Percentiles rank a stretch among this genome's conserved stretches.
phyloP scores from a whole-genome alignment of 1,140 invertebrate species.

The Drepana arcuata region DNA sequence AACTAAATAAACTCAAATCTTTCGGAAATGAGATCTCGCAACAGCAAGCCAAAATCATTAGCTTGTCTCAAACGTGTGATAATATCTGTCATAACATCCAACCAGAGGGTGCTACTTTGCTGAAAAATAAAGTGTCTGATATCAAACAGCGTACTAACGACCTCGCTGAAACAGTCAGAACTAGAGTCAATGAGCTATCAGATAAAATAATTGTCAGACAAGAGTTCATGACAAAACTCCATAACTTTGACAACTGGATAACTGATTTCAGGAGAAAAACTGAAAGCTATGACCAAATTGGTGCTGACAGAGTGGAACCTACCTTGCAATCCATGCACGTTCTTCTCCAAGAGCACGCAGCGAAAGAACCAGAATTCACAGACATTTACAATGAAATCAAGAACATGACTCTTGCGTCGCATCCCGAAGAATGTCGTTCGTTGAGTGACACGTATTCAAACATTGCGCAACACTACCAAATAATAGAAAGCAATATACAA shows the following conservation, averaged over 20 bases:
- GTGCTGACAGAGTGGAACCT: constrained; percentile 83
- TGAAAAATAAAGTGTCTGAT: constrained; percentile 81
- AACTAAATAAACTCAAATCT: constrained; percentile 80
- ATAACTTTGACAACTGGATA: constrained; percentile 89
- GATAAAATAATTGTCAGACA: constrained; percentile 85
- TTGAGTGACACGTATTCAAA: constrained; percentile 82
- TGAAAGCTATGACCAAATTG: constrained; percentile 84
- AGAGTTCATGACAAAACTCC: constrained; percentile 87
- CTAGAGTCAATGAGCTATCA: constrained; percentile 83
- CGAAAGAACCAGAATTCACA: constrained; percentile 82
- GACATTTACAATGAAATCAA: constrained; percentile 88
- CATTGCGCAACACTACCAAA: constrained; percentile 83
- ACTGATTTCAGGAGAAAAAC: constrained; percentile 82
- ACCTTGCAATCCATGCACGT: constrained; percentile 85
- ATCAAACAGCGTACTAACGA: constrained; percentile 81
- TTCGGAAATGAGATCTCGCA: constrained; percentile 87
- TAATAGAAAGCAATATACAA: constrained; percentile 81
- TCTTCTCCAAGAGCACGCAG: constrained; percentile 84
- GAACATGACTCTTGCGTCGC: constrained; percentile 78
- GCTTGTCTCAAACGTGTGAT: constrained; percentile 84
- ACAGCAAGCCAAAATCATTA: constrained; percentile 85
- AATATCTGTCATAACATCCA: constrained; percentile 82
- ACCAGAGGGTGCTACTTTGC: constrained; percentile 79
- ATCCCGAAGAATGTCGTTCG: constrained; percentile 79
- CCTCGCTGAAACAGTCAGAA: constrained; percentile 80